Conservation (phyloP, 2,797 vertebrate species). For the Heteromormyrus szaboi region DNA sequence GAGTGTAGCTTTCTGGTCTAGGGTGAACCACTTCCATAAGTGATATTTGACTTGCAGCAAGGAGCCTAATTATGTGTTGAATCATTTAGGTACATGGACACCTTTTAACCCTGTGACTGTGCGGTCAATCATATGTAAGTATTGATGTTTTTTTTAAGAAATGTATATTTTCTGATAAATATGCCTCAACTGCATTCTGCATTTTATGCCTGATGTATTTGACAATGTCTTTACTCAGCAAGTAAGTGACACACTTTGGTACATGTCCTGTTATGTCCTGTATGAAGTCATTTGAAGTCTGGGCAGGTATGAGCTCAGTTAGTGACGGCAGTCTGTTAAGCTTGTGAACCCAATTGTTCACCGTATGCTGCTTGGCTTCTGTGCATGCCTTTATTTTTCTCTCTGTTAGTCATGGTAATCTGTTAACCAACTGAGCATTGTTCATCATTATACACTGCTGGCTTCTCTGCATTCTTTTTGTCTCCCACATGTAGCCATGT, state of each 20-base stretch:
- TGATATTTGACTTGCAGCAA: neutral
- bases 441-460: neutral
- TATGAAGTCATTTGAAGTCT: slow-evolving; percentile 34
- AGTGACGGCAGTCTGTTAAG: neutral
- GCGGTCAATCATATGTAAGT: slow-evolving; percentile 90
- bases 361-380: neutral
- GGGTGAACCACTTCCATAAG: neutral
- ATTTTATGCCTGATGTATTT: slow-evolving; percentile 4
- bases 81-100: slow-evolving; percentile 86
- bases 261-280: neutral
- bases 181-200: neutral
- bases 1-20: neutral
- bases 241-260: neutral
- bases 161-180: neutral
- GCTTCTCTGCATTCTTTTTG: neutral
- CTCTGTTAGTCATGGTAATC: neutral
- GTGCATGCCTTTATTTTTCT: neutral
- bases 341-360: neutral
- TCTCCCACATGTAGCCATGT: slow-evolving; percentile 76
- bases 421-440: neutral
- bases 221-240: neutral
- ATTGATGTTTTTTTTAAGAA: neutral
- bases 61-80: neutral
- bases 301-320: slow-evolving; percentile 26
- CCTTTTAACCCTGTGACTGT: slow-evolving; percentile 96